Base-by-base conservation (phyloP, 2,888 invertebrate species). In the Neelides folsomi region DNA sequence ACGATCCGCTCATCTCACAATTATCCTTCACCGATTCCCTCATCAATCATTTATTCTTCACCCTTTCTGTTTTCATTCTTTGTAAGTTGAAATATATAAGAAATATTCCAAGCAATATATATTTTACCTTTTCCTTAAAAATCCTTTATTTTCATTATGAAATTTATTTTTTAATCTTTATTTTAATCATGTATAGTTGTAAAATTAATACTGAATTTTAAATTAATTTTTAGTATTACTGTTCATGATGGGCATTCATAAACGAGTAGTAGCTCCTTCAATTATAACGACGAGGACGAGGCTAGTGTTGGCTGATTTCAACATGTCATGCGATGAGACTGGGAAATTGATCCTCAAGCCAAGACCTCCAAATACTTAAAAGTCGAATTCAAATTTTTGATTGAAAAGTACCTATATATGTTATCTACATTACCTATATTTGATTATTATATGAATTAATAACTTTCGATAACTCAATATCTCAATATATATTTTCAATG, bases 281-380 rank as follows among this genome's bases (percentile, higher is more conserved):
- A 94, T 95, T 60, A 89, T 95, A 65, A 92, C 93, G 1, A 83
- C 90, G 0, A 77, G 95, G 59, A 90, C 92, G 42, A 77, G 94
- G 54, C 81, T 81, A 47, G 93, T 94, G 1, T 77, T 95, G 49
- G 82, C 83, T 41, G 94, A 95, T 72, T 95, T 93, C 71, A 95
- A 95, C 72, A 94, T 95, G 93, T 92, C 92, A 19, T 95, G 95
- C 72, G 94, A 94, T 69, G 93, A 95, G 69, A 90, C 90, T 34
- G 94, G 94, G 53, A 93, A 93, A 73, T 76, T 95, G 46, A 94
- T 95, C 66, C 74, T 95, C 36, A 90, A 90, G 70, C 94, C 93
- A 1, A 73, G 89, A 54, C 89, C 88, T 40, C 77, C 74, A 4
- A 59, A 59, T 50, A 59, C 61, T 46, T 62, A 56, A 58, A 57